Evolutionary conservation across 2,797 vertebrate genomes (phyloP).

Genomic region (Propithecus perrieri): DNA sequence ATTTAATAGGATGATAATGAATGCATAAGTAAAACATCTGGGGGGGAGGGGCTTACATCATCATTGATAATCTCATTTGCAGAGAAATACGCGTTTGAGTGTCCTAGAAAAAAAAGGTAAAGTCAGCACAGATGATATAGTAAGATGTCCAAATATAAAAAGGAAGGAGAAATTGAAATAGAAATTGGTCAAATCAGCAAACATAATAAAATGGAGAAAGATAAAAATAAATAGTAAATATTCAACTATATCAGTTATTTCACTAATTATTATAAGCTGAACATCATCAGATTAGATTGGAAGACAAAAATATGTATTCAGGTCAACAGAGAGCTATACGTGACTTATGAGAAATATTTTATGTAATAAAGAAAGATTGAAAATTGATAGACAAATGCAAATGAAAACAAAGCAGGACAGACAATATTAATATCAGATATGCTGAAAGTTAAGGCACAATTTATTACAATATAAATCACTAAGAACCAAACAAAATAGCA

Average conservation of each 20-base stretch:
- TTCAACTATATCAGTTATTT: neutral
- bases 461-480: neutral
- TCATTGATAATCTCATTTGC: neutral
- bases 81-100: neutral
- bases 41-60: neutral
- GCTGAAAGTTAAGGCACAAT: neutral
- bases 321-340: neutral
- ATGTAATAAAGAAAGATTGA: neutral
- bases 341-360: neutral
- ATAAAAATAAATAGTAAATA: slow-evolving; percentile 27
- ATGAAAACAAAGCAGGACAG: neutral
- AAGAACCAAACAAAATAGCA: neutral
- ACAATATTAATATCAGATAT: neutral
- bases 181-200: neutral
- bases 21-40: neutral
- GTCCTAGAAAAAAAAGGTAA: neutral
- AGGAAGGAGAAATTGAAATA: neutral
- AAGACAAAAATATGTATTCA: slow-evolving; percentile 5
- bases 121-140: neutral
- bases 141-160: neutral
- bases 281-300: neutral
- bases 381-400: neutral
- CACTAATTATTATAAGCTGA: neutral
- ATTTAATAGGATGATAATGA: neutral
- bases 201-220: neutral